Base-by-base conservation (phyloP, 2,888 invertebrate species). In the Metellina segmentata region DNA sequence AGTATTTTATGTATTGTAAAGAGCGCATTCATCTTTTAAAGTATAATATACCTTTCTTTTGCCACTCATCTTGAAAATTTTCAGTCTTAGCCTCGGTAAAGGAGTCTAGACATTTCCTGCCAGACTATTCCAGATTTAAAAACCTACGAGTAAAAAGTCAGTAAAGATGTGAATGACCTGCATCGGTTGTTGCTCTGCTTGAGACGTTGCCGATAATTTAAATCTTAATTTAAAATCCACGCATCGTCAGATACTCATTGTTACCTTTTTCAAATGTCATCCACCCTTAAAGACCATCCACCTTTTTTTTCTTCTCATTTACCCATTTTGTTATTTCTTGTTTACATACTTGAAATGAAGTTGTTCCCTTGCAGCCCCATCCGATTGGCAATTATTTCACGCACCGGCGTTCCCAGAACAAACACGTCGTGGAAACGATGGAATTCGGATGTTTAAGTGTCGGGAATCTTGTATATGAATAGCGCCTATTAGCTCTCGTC, bases 171-270 rank as follows among this genome's bases (percentile, higher is more conserved):
- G 79, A 79, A 79, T 20, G 79, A 79, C 79, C 79, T 79, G 19
- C 19, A 79, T 79, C 53, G 79, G 53, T 79, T 34, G 79, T 79
- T 53, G 79, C 53, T 53, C 53, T 52, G 79, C 79, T 53, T 61
- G 9, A 52, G 53, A 79, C 53, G 79, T 53, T 79, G 53, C 53
- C 79, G 53, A 53, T 61, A 79, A 53, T 79, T 79, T 53, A 79
- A 79, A 79, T 79, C 79, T 61, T 79, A 79, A 61, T 79, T 79
- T 79, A 79, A 79, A 79, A 79, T 79, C 20, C 79, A 79, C 79
- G 79, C 79, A 19, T 79, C 79, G 79, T 20, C 20, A 19, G 53
- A 53, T 13, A 5, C 53, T 79, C 79, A 79, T 79, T 79, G 79
- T 79, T 79, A 34, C 79, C 13, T 20, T 52, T 34, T 9, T 53